Evolutionary conservation across 2,113 vertebrate genomes (phyloP).

Genomic region (Brachyhypopomus gauderio): DNA sequence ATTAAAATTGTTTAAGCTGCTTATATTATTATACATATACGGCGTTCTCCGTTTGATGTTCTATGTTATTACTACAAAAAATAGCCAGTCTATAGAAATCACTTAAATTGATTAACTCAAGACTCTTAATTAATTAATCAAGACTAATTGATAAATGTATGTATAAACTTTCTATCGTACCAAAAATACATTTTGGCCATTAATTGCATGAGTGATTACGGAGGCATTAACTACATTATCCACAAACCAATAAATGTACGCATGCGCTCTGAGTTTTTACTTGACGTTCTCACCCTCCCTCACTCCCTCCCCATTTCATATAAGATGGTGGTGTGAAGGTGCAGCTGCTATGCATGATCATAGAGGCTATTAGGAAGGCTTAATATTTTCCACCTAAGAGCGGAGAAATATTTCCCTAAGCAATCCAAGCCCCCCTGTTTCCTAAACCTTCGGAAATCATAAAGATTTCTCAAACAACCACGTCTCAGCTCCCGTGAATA

Average conservation of each 20-base stretch:
- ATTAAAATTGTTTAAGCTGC: too few species aligned
- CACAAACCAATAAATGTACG: slow-evolving; percentile 40
- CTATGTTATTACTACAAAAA: too few species aligned
- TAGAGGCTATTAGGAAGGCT: slow-evolving; percentile 54
- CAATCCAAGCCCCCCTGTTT: slow-evolving; percentile 46
- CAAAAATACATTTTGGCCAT: too few species aligned
- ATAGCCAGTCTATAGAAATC: too few species aligned
- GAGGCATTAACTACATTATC: slow-evolving; percentile 49
- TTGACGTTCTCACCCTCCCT: slow-evolving; percentile 10
- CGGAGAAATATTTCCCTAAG: slow-evolving; percentile 48
- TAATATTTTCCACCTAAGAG: slow-evolving; percentile 55
- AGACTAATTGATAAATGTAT: too few species aligned
- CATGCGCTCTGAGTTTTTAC: slow-evolving; percentile 50
- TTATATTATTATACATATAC: too few species aligned
- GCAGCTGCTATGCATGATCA: slow-evolving; percentile 53
- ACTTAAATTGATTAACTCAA: too few species aligned
- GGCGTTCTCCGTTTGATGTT: too few species aligned
- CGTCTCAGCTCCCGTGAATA: slow-evolving; percentile 58
- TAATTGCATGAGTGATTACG: too few species aligned
- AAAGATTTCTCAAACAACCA: slow-evolving; percentile 53
- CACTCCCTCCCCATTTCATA: slow-evolving; percentile 50
- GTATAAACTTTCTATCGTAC: too few species aligned
- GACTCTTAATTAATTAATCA: too few species aligned
- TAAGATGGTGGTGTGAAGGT: slow-evolving; percentile 68
- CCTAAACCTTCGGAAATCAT: slow-evolving; percentile 49